phyloP scores from a whole-genome alignment of 2,113 vertebrate species.

The Gallinago undulata region DNA sequence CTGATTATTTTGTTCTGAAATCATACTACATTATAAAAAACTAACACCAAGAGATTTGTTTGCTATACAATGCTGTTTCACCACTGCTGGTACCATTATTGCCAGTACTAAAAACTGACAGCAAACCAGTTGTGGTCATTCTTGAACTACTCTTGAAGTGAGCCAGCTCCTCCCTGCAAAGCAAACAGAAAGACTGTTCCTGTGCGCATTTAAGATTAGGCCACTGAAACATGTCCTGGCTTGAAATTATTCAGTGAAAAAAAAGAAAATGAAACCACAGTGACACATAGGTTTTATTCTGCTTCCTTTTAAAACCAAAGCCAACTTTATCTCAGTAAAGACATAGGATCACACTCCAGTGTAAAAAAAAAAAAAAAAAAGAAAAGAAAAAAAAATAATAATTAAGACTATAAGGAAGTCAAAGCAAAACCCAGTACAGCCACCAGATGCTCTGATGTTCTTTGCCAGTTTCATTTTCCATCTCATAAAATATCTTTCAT shows the following conservation, averaged over 20 bases:
- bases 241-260: slow-evolving; percentile 42
- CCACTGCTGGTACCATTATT: neutral
- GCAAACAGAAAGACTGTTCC: slow-evolving; percentile 22
- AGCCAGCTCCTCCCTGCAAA: slow-evolving; percentile 50
- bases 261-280: slow-evolving; percentile 45
- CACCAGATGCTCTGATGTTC: neutral
- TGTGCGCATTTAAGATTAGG: neutral
- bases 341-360: neutral
- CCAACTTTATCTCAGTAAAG: neutral
- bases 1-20: neutral
- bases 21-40: neutral
- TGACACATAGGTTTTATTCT: neutral
- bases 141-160: neutral
- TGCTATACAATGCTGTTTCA: neutral
- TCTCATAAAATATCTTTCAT: neutral
- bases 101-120: neutral
- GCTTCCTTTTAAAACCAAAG: neutral
- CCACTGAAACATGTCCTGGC: slow-evolving; percentile 35
- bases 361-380: neutral
- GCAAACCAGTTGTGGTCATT: neutral
- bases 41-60: neutral
- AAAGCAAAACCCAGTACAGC: neutral
- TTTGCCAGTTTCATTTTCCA: neutral
- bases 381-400: neutral
- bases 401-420: neutral